Evolutionary conservation across 2,113 vertebrate genomes (phyloP), one percentile per base, ranked within the genome.

Genomic region (Garra rufa): DNA sequence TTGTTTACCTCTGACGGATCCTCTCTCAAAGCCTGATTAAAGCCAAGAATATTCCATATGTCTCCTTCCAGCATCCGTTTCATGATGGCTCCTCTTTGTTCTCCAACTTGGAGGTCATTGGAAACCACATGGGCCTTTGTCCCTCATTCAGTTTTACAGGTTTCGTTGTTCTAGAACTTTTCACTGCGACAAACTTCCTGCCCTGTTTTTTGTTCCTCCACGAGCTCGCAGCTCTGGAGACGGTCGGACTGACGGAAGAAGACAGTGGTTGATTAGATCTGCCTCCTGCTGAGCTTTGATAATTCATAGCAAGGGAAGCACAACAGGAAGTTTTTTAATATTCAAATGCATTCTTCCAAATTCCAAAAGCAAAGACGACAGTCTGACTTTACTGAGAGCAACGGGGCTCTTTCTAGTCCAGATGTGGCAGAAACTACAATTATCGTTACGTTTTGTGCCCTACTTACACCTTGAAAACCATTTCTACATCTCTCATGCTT

Each of bases 321-420:
- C 88, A 80, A 87, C 83, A 85, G 88, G 88, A 88, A 76, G 83
- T 81, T 75, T 55, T 70, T 85, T 81, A 87, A 87, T 87, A 88
- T 88, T 87, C 88, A 88, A 73, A 87, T 78, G 65, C 85, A 88
- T 78, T 71, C 79, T 69, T 57, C 17, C 44, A 43, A n/a, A 76
- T 41, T 75, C 59, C 55, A 63, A n/a, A 81, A 48, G 79, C 86
- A 80, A 83, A 75, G 70, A 59, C 6, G 63, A 83, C 78, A 76
- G 75, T 26, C 38, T 83, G 43, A 46, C 65, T 74, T 81, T 83
- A 52, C 67, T 44, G 48, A 65, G 26, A 75, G 76, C 65, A 75
- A 75, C 34, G 52, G 46, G 7, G 28, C 46, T 52, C 73, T 76
- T 57, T 26, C 28, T 46, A n/a, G 76, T 79, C 55, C 76, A 79